Evolutionary conservation across 2,797 vertebrate species (phyloP), one percentile per base, ranked within the genome.

Genomic region (Esox masquinongy): DNA sequence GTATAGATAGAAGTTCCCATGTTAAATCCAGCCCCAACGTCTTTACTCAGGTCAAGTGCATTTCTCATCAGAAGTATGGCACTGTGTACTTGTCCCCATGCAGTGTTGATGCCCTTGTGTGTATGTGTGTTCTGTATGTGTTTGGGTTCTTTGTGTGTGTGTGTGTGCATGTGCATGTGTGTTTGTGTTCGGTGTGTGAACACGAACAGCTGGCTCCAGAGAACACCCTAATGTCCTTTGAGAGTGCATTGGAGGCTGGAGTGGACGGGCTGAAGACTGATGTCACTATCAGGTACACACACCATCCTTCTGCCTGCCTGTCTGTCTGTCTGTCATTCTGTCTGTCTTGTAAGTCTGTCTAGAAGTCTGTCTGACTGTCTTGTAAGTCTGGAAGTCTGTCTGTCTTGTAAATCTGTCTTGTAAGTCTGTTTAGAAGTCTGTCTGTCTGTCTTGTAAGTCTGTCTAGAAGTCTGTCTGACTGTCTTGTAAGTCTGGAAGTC

Each of bases 151-250:
- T n/a, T n/a, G n/a, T 72, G 34, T 74, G 63, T 49, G 14, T 73
- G 50, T 68, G 31, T 73, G 15, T 72, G n/a, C 61, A 6, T 70
- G 53, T 69, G 34, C 69, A 34, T 70, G 67, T 75, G 56, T 64
- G 5, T 43, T 2, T 43, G 39, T 43, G 39, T 43, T 43, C 9
- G 29, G 16, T 64, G 14, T 74, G 66, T 68, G 47, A 74, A n/a
- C 43, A 3, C 70, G 34, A 53, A 22, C 49, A 99, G 97, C 59
- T 96, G 11, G 96, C 94, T 0, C 96, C 97, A 77, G 97, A 98
- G 79, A 98, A 99, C 72, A 98, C 97, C 0, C 85, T 94, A 80
- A 95, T 99, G 95, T 93, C 97, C 0, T 98, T 98, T 92, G 93
- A 95, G 90, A 98, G 95, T 85, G 95, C 96, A 0, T 89, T 97